phyloP scores from a whole-genome alignment of 1,140 invertebrate species.

The Epicauta chinensis region DNA sequence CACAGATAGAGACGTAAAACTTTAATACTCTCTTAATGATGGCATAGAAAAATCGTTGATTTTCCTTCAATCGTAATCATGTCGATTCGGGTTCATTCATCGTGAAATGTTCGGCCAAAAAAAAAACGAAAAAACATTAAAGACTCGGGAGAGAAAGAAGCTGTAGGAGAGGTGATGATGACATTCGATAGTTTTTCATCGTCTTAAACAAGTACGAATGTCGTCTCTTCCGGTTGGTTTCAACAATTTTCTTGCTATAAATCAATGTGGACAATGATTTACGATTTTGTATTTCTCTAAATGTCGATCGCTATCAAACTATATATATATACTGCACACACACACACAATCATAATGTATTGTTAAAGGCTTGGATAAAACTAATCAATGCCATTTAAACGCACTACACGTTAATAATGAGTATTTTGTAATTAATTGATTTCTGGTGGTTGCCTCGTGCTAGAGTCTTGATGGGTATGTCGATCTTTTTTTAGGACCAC shows the following conservation, averaged over 20 bases:
- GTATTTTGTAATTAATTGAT: conserved; percentile 43
- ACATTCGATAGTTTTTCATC: too few relatives aligned
- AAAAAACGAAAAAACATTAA: neutral
- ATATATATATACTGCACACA: conserved; percentile 1
- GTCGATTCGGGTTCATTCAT: neutral
- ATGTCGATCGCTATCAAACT: conserved; percentile 4
- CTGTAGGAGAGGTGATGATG: too few relatives aligned
- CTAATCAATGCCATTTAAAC: neutral
- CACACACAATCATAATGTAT: conserved; percentile 3
- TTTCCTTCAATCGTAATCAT: too few relatives aligned
- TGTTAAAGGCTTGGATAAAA: neutral
- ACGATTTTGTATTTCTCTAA: conserved; percentile 2
- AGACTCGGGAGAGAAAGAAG: too few relatives aligned
- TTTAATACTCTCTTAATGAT: too few relatives aligned
- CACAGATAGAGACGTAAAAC: too few relatives aligned
- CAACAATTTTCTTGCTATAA: neutral
- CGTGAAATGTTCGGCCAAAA: too few relatives aligned
- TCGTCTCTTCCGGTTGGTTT: neutral
- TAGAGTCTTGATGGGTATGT: conserved; percentile 76
- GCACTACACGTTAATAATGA: neutral
- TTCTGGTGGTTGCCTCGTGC: conserved; percentile 69
- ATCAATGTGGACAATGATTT: conserved; percentile 11
- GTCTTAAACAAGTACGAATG: neutral
- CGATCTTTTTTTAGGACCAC: conserved; percentile 65
- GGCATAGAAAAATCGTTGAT: too few relatives aligned